Evolutionary conservation across 1,140 invertebrate species (phyloP).

Genomic region (Brachystomella parvula): DNA sequence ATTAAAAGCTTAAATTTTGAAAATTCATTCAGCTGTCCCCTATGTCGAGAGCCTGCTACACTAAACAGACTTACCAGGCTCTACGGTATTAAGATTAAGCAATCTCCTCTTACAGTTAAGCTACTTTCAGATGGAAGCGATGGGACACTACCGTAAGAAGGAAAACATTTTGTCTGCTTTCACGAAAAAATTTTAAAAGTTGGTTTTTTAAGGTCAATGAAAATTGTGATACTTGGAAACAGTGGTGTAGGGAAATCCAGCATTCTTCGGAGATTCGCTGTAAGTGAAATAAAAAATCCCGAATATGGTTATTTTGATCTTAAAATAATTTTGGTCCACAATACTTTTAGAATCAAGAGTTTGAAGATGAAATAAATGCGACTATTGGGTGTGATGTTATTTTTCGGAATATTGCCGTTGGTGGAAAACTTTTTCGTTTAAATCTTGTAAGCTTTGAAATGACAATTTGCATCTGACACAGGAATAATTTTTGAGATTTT

Average conservation of each 20-base stretch:
- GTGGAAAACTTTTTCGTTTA: constrained; percentile 1
- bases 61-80: constrained; percentile 4
- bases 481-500: not conserved
- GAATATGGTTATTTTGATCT: too few relatives aligned
- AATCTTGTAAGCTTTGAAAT: constrained; percentile 5
- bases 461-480: not conserved
- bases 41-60: constrained; percentile 4
- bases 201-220: not conserved
- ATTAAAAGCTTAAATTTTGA: not conserved
- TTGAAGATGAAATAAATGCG: not conserved
- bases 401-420: constrained; percentile 13
- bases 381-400: constrained; percentile 14
- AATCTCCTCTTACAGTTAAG: not conserved
- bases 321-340: not conserved
- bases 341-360: constrained; percentile 6
- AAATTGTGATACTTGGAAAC: constrained; percentile 19
- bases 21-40: constrained; percentile 1
- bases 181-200: not conserved
- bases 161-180: not conserved
- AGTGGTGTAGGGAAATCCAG: constrained; percentile 7
- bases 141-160: constrained; percentile 15
- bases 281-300: constrained; percentile 10
- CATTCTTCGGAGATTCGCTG: constrained; percentile 8
- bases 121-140: constrained; percentile 11
- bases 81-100: constrained; percentile 14